Conservation (phyloP, 2,888 invertebrate genomes). For the Ormyrus rosae region DNA sequence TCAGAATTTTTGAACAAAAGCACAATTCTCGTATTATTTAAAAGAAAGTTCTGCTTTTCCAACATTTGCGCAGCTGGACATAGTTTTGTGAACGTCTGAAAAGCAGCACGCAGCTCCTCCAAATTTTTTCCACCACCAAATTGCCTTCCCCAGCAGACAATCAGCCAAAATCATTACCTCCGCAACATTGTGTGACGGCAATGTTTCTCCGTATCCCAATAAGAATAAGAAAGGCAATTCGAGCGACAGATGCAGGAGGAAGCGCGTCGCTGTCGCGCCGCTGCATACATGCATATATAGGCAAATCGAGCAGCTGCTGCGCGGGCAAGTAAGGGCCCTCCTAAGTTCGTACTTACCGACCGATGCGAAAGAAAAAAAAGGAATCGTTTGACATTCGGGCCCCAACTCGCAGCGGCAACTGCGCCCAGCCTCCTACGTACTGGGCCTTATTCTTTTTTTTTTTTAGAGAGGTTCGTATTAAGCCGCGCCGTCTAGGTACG, state of each 20-base stretch:
- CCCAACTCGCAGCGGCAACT: background rate
- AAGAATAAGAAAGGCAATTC: slow-evolving; percentile 37
- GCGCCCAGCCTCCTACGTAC: slow-evolving; percentile 34
- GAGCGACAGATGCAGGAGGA: slow-evolving; percentile 67
- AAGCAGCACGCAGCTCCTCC: too few species aligned
- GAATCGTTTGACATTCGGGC: slow-evolving; percentile 49
- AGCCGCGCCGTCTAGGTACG: background rate
- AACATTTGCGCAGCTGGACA: too few species aligned
- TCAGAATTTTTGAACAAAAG: too few species aligned
- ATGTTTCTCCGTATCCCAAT: slow-evolving; percentile 44
- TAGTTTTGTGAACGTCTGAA: too few species aligned
- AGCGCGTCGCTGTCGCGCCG: slow-evolving; percentile 62
- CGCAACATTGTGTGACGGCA: slow-evolving; percentile 15
- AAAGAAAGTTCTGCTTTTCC: too few species aligned
- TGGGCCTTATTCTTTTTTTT: background rate
- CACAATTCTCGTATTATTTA: too few species aligned
- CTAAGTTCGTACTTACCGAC: slow-evolving; percentile 71
- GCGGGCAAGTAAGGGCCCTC: slow-evolving; percentile 70
- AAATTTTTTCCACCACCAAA: too few species aligned
- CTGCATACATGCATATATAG: too few species aligned
- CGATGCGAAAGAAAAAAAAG: slow-evolving; percentile 49
- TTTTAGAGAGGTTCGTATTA: slow-evolving; percentile 6
- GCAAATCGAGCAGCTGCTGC: slow-evolving; percentile 61
- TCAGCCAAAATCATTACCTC: background rate
- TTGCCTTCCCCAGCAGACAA: too few species aligned